These are phyloP conservation scores for Carduelis carduelis DNA, from an alignment of 2,797 vertebrate species.

Conservation along the genomic window DNA sequence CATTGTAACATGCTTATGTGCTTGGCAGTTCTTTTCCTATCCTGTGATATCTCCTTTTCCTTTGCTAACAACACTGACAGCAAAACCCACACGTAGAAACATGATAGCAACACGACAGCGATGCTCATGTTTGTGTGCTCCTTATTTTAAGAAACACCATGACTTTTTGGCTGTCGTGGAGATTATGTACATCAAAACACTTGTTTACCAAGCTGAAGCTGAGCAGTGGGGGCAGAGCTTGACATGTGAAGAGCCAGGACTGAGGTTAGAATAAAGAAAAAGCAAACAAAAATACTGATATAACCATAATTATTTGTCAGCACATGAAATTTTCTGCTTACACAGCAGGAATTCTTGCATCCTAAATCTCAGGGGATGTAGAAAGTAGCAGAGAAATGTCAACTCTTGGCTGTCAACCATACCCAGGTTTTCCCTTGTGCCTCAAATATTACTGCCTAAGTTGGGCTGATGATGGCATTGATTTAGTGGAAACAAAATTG, in stretches of 20 bases:
- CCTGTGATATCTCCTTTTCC: background rate
- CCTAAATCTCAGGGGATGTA: background rate
- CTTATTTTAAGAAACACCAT: background rate
- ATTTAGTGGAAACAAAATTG: background rate
- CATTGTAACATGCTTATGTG: background rate
- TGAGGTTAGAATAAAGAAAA: background rate
- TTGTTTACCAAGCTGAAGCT: background rate
- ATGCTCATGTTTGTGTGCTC: background rate
- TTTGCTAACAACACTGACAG: background rate
- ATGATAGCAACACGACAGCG: fast-evolving
- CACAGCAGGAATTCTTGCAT: background rate
- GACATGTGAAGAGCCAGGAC: background rate
- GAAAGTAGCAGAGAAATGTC: background rate
- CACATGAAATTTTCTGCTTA: background rate
- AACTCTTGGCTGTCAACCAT: background rate
- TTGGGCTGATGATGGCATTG: background rate
- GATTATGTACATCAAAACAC: background rate
- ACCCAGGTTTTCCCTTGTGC: background rate
- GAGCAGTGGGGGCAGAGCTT: background rate
- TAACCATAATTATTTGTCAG: background rate
- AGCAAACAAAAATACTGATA: background rate
- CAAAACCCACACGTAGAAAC: background rate
- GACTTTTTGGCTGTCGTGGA: background rate
- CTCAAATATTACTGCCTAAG: background rate
- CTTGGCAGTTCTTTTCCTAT: background rate